Conservation (phyloP, 37 sponge, comb jelly and placozoan species). For the Geodia barretti region DNA sequence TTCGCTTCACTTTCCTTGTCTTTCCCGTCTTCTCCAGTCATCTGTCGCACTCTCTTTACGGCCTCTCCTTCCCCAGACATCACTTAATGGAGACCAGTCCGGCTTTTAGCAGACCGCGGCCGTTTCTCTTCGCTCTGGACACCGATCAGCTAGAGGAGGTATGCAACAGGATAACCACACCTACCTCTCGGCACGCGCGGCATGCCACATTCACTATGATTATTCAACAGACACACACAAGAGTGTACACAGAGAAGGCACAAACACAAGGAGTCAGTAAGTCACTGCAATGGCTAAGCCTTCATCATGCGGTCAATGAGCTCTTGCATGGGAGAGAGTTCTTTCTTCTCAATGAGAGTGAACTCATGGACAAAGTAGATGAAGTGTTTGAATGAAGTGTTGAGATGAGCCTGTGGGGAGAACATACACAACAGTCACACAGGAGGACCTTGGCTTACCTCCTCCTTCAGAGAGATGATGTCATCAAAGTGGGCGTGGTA, state of each 20-base stretch:
- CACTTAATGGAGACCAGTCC: no score
- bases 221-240: background rate
- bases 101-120: no score
- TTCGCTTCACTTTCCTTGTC: background rate
- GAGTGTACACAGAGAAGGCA: background rate
- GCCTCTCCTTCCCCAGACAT: no score
- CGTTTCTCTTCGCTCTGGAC: no score
- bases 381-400: conserved; percentile 99
- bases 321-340: conserved; percentile 94
- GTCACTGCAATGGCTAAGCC: background rate
- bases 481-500: conserved; percentile 96
- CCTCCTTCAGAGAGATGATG: conserved; percentile 85
- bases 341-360: conserved; percentile 93
- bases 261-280: background rate
- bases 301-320: conserved; percentile 87
- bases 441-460: conserved; percentile 24
- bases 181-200: no score
- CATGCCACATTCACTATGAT: no score
- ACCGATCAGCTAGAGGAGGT: no score
- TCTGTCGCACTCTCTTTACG: background rate
- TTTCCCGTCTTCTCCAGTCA: background rate
- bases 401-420: conserved; percentile 86
- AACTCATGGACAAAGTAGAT: conserved; percentile 98
- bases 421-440: no score
- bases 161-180: no score